A percentile compares a stretch with the other conserved stretches of the same genome.
Conservation (phyloP, 2,888 invertebrate species). For the Cabera pusaria region DNA sequence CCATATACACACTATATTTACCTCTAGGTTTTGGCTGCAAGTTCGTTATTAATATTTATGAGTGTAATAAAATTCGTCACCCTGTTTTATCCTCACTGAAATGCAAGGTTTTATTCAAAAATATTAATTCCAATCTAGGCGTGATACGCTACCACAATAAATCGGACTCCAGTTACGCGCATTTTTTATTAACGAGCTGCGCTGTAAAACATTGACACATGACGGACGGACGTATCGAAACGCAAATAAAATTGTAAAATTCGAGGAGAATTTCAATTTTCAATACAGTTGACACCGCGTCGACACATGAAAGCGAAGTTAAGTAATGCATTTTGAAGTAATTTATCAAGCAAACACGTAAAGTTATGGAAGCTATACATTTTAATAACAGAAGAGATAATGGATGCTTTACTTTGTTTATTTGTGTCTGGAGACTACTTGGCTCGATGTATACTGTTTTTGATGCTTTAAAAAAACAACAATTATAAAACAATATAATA, state of each 20-base stretch:
- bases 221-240: conserved; percentile 18
- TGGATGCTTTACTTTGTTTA: conserved; percentile 28
- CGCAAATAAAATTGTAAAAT: conserved; percentile 14
- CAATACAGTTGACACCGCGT: conserved; percentile 7
- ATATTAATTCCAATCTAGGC: no score
- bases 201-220: conserved; percentile 23
- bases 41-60: no score
- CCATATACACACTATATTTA: no score
- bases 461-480: no score
- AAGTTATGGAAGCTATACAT: conserved; percentile 48
- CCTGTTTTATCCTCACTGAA: no score
- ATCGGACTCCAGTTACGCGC: background rate
- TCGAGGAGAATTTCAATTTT: conserved; percentile 14
- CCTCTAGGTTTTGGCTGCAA: no score
- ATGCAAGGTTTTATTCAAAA: no score
- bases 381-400: conserved; percentile 45
- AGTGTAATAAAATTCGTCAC: no score
- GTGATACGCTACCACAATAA: background rate
- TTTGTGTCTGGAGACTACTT: no score
- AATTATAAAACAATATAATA: no score
- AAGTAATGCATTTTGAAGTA: conserved; percentile 46
- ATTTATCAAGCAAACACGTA: conserved; percentile 45
- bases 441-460: no score
- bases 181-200: background rate
- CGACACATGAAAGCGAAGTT: conserved; percentile 27